Evolutionary conservation across 2,797 vertebrate species (phyloP), one percentile per base, ranked within the genome.

Genomic region (Sebastes cheni): DNA sequence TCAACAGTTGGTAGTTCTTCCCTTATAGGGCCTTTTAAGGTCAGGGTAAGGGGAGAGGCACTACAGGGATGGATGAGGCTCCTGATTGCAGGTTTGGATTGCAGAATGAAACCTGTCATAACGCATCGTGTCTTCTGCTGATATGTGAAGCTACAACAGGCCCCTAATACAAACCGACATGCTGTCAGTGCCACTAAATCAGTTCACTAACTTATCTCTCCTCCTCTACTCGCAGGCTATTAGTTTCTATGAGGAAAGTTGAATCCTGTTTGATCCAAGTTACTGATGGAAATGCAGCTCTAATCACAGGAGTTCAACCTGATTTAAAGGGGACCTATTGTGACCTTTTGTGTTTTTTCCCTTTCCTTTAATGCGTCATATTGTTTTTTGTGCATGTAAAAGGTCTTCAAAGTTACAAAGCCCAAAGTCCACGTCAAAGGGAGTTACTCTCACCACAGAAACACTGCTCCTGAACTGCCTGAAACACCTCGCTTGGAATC

Each of bases 31-130:
- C 42, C 36, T 18, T 50, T 78, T 62, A 67, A 60, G 88, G 71
- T 83, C 72, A 59, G 27, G 11, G 54, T 78, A 70, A 77, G 58
- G 67, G 22, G 32, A 14, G 62, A 70, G 14, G 18, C 50, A 68
- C 65, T n/a, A 10, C 25, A 59, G 22, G 59, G 73, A 80, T 46
- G 54, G 76, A 81, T 42, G 72, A 82, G 50, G 29, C 42, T 71
- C 56, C 11, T 81, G 86, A 88, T 81, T 81, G 27, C 65, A 88
- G 56, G 56, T 34, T 61, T 76, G 55, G 20, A 46, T 42, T 75
- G 9, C 22, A 27, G 22, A 74, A 66, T 25, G 10, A 64, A 67
- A 75, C 22, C 55, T 75, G 67, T 18, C 71, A 62, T 46, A 8
- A 29, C 2, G 50, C 34, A 79, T 81, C 16, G 50, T 34, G 2